phyloP scores from a whole-genome alignment of 2,113 vertebrate species.

The Chroicocephalus ridibundus region DNA sequence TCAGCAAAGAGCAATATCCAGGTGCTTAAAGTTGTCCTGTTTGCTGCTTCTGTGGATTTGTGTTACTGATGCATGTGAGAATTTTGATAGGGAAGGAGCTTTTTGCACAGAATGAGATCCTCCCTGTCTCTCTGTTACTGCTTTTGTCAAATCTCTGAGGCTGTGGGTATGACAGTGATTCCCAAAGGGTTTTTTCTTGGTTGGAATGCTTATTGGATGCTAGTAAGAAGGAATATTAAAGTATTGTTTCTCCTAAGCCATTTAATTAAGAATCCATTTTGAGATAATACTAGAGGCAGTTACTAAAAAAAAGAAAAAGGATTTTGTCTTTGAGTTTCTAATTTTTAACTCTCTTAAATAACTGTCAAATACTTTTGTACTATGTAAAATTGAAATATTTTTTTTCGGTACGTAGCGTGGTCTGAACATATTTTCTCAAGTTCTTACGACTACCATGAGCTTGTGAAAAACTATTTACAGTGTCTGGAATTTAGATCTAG shows the following conservation, averaged over 20 bases:
- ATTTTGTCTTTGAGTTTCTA: neutral
- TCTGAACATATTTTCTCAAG: too few relatives aligned
- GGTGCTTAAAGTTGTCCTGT: neutral
- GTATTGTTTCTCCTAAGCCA: neutral
- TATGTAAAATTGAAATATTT: neutral
- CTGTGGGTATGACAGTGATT: neutral
- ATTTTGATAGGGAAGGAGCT: neutral
- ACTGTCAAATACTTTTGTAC: neutral
- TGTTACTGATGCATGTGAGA: neutral
- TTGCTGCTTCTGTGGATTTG: neutral
- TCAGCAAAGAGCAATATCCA: neutral
- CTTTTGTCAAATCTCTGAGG: neutral
- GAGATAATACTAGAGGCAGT: neutral
- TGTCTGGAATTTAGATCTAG: neutral
- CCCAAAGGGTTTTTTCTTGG: neutral
- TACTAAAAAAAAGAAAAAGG: neutral
- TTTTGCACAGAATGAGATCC: neutral
- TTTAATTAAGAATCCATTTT: constrained; percentile 14
- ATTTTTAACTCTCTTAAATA: neutral
- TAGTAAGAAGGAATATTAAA: neutral
- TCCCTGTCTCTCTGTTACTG: neutral
- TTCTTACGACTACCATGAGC: too few relatives aligned
- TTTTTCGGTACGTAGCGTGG: neutral
- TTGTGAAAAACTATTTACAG: too few relatives aligned
- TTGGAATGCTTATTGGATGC: neutral